phyloP scores from a whole-genome alignment of 2,888 invertebrate genomes.

The Melieria picta region DNA sequence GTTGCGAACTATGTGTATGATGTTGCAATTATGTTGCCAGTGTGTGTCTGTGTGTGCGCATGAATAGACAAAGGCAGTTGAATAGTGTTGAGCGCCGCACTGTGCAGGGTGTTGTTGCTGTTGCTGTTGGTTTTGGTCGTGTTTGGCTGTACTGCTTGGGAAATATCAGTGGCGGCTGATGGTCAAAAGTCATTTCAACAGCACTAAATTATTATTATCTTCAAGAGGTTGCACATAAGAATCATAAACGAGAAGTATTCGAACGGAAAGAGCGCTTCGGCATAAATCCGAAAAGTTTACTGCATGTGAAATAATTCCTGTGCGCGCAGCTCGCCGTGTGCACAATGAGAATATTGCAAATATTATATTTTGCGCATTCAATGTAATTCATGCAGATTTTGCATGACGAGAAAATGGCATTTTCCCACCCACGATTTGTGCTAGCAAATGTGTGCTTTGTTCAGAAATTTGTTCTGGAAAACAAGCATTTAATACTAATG shows the following conservation, averaged over 20 bases:
- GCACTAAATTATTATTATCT: slow-evolving; percentile 69
- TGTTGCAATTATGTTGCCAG: slow-evolving; percentile 19
- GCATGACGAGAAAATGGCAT: too few relatives aligned
- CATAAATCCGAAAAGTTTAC: slow-evolving; percentile 43
- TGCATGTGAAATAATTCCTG: slow-evolving; percentile 45
- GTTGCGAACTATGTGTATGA: slow-evolving; percentile 32
- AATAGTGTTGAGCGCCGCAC: neutral
- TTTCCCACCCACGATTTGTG: too few relatives aligned
- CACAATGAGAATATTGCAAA: too few relatives aligned
- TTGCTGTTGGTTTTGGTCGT: neutral
- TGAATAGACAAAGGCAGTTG: slow-evolving; percentile 35
- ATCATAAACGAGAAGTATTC: slow-evolving; percentile 29
- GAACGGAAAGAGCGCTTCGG: slow-evolving; percentile 17
- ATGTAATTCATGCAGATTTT: too few relatives aligned
- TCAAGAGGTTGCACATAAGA: slow-evolving; percentile 65
- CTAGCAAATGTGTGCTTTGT: too few relatives aligned
- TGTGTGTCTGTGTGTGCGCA: slow-evolving; percentile 39
- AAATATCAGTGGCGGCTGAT: slow-evolving; percentile 67
- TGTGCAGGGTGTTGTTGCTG: slow-evolving; percentile 6
- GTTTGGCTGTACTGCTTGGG: slow-evolving; percentile 28
- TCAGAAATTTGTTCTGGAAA: too few relatives aligned
- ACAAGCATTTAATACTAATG: too few relatives aligned
- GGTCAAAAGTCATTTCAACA: slow-evolving; percentile 68
- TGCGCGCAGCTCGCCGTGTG: slow-evolving; percentile 4
- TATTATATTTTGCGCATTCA: too few relatives aligned